Evolutionary conservation across 2,888 invertebrate species (phyloP).

Genomic region (Leptinotarsa juncta): DNA sequence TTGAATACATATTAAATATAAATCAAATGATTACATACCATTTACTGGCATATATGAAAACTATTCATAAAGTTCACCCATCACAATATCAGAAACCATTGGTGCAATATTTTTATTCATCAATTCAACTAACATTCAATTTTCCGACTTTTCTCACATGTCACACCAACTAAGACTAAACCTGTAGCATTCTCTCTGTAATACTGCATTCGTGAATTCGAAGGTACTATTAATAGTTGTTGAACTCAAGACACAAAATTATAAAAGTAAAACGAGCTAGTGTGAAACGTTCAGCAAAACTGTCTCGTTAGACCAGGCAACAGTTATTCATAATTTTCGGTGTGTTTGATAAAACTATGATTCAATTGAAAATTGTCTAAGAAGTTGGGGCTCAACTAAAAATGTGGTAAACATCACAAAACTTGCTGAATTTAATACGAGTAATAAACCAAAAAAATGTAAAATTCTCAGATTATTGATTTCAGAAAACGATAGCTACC

Average conservation of each 20-base stretch:
- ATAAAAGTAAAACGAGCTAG: constrained; percentile 7
- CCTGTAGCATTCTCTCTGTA: constrained; percentile 3
- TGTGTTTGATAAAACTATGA: too few relatives aligned
- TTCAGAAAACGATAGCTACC: too few relatives aligned
- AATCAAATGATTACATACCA: neutral
- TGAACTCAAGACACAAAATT: constrained; percentile 16
- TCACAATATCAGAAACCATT: neutral
- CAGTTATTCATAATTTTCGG: too few relatives aligned
- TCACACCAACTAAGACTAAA: neutral
- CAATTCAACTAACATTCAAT: neutral
- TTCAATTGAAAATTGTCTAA: too few relatives aligned
- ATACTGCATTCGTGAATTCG: constrained; percentile 10
- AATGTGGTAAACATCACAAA: too few relatives aligned
- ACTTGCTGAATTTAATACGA: too few relatives aligned
- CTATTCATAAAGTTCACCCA: neutral
- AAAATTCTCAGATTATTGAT: too few relatives aligned
- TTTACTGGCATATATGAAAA: neutral
- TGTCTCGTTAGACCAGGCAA: constrained; percentile 6
- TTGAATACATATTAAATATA: too few relatives aligned
- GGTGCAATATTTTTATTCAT: neutral
- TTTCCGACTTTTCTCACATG: neutral
- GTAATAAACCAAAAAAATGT: too few relatives aligned
- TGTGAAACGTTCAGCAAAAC: constrained; percentile 5
- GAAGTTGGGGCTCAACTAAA: too few relatives aligned
- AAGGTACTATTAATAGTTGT: constrained; percentile 18